Base-by-base conservation (phyloP, 2,113 vertebrate genomes). In the Entomyzon cyanotis region DNA sequence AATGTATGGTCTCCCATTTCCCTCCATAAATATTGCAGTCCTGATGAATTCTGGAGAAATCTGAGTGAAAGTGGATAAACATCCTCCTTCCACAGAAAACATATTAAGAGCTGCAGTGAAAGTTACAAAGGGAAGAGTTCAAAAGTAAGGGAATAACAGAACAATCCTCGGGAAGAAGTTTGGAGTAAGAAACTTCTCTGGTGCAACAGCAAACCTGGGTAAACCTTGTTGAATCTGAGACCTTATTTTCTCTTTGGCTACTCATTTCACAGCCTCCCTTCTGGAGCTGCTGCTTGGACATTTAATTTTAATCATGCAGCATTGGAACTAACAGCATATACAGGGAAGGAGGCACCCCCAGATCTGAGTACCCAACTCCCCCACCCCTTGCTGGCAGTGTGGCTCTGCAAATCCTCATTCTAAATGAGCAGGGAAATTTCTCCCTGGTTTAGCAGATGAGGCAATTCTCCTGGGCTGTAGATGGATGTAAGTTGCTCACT, bases 311-410 rank as follows among this genome's bases (percentile, higher is more conserved):
- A 2, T 33, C 14, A 3, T 4, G 5, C 15, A 58, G 28, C 8
- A 5, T 1, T 70, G 35, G 55, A 22, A 55, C 31, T 14, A 35
- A 20, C 19, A 31, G 18, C 42, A 18, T 0, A 3, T 33, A 9
- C 15, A 25, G 33, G 28, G 77, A 68, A 46, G 0, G 30, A 21
- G 59, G 55, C 35, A 68, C 7, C 25, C 52, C 14, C 50, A 42
- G 50, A 16, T 41, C 31, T 12, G 2, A 0, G 1, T n/a, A 25
- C 62, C 75, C n/a, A 31, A 7, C 17, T 31, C 19, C 6, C 5
- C 60, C 0, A 0, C 13, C 55, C 71, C 21, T 74, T 76, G 28
- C 47, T 42, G 33, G 13, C 22, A 68, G 58, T 67, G 19, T 2
- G 0, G 14, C 74, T 44, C 60, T 70, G 65, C 52, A 56, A 25